These are phyloP conservation scores for Paracyclopina nana DNA, from an alignment of 1,140 invertebrate genomes.

Conservation along the genomic window DNA sequence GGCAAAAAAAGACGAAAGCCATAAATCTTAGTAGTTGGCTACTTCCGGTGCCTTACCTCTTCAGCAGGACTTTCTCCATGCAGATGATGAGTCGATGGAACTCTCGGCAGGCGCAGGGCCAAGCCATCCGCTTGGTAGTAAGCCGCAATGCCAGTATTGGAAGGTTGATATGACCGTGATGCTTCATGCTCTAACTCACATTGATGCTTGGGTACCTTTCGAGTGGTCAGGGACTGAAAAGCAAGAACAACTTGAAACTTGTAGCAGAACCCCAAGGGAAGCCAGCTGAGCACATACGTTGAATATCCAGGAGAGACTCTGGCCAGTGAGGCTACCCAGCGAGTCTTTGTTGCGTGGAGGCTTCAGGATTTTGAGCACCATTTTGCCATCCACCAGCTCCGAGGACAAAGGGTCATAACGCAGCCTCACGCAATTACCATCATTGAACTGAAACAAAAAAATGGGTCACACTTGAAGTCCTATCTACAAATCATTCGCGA, in stretches of 20 bases:
- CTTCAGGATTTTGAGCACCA: conserved; percentile 17
- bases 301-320: conserved; percentile 9
- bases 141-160: conserved; percentile 9
- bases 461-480: no score
- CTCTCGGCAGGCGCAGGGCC: conserved; percentile 13
- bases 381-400: conserved; percentile 15
- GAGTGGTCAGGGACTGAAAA: conserved; percentile 3
- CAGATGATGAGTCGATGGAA: conserved; percentile 14
- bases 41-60: conserved; percentile 16
- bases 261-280: not conserved
- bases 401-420: conserved; percentile 12
- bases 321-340: conserved; percentile 2
- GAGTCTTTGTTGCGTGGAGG: conserved; percentile 16
- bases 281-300: not conserved
- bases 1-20: not conserved
- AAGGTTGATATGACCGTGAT: conserved; percentile 15
- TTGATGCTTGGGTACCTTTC: conserved; percentile 13
- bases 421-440: conserved; percentile 1
- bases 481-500: no score
- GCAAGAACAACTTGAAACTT: not conserved
- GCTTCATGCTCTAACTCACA: conserved; percentile 5
- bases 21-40: no score
- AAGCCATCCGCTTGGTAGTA: conserved; percentile 17
- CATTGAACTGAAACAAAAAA: no score
- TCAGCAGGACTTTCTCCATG: conserved; percentile 16